A percentile compares a stretch with the other conserved stretches of the same genome.
Conservation (phyloP, 2,888 invertebrate species). For the Molanna angustata region DNA sequence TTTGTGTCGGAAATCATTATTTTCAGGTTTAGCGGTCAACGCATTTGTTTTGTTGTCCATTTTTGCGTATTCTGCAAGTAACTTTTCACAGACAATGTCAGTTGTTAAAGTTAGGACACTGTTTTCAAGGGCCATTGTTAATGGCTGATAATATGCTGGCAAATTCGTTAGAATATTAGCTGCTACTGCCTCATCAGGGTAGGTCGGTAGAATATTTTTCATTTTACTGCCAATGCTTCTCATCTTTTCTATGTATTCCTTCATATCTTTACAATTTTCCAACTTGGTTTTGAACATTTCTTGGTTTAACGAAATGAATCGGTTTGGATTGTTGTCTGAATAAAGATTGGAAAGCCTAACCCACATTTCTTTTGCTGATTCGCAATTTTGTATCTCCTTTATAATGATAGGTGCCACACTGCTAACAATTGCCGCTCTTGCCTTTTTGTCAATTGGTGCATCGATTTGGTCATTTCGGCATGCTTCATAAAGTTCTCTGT, state of each 20-base stretch:
- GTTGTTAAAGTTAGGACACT: constrained; percentile 1
- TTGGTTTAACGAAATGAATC: neutral
- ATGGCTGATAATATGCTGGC: constrained; percentile 1
- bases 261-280: neutral
- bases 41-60: neutral
- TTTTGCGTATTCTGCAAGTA: neutral
- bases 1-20: neutral
- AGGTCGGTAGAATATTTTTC: neutral
- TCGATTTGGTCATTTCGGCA: neutral
- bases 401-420: neutral
- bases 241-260: constrained; percentile 2
- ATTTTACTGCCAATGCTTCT: constrained; percentile 1
- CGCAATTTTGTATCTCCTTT: neutral
- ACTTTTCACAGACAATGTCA: constrained; percentile 4
- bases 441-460: neutral
- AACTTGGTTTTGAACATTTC: constrained; percentile 1
- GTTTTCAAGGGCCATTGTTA: constrained; percentile 3
- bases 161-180: constrained; percentile 1
- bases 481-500: neutral
- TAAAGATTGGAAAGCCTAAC: neutral
- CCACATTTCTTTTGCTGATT: constrained; percentile 4
- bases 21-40: neutral
- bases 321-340: neutral
- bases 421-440: constrained; percentile 1
- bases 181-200: constrained; percentile 2